phyloP scores from a whole-genome alignment of 2,797 vertebrate genomes.

The Falco biarmicus region DNA sequence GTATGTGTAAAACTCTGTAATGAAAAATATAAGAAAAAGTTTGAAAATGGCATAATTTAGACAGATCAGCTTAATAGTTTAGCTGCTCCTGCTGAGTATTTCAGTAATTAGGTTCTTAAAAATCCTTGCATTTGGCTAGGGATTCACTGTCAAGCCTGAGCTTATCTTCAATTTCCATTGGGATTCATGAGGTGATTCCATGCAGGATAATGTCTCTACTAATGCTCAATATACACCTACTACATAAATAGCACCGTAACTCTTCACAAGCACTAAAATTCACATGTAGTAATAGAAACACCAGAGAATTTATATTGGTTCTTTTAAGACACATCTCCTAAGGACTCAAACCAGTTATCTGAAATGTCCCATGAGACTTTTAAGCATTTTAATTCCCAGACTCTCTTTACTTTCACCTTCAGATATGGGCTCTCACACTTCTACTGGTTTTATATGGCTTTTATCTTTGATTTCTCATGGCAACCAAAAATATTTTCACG shows the following conservation, averaged over 20 bases:
- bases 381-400: not conserved
- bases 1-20: not conserved
- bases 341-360: not conserved
- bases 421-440: not conserved
- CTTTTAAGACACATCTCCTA: not conserved
- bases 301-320: not conserved
- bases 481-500: conserved; percentile 9
- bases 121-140: not conserved
- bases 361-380: not conserved
- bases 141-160: not conserved
- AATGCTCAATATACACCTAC: not conserved
- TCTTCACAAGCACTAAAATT: not conserved
- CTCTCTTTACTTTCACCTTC: not conserved
- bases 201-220: not conserved
- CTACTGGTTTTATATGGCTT: not conserved
- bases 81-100: not conserved
- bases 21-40: not conserved
- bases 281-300: not conserved
- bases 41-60: not conserved
- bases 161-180: not conserved
- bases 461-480: conserved; percentile 7
- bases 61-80: not conserved
- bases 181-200: not conserved
- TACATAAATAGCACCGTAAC: not conserved
- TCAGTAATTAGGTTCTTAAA: not conserved